A percentile compares a stretch with the other conserved stretches of the same genome.
Conservation (phyloP, 2,888 invertebrate species). For the Caenorhabditis macrosperma region DNA sequence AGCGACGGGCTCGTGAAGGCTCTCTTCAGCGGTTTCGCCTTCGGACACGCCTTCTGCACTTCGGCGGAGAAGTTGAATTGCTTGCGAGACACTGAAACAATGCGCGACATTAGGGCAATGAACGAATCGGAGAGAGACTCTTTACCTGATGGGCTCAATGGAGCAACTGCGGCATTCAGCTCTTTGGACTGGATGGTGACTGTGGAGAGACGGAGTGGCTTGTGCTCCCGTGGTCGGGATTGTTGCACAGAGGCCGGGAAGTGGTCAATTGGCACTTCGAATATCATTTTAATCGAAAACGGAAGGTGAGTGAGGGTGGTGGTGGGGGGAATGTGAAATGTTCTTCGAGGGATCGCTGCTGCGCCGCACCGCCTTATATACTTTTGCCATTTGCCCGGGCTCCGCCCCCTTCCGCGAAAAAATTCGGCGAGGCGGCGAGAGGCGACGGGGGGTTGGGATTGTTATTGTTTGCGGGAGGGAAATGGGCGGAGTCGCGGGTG, state of each 20-base stretch:
- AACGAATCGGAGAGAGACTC: background rate
- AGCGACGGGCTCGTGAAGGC: conserved; percentile 57
- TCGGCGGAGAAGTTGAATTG: conserved; percentile 51
- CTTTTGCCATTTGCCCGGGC: conserved; percentile 43
- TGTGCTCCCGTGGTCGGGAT: conserved; percentile 32
- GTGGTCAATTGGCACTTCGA: conserved; percentile 63
- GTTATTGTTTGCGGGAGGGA: conserved; percentile 41
- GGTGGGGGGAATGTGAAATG: conserved; percentile 29
- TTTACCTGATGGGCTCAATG: conserved; percentile 59
- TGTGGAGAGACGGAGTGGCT: conserved; percentile 44
- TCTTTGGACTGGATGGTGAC: conserved; percentile 43
- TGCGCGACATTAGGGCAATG: background rate
- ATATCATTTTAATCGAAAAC: conserved; percentile 44
- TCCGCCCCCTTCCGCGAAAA: conserved; percentile 51
- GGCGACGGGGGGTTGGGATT: conserved; percentile 27
- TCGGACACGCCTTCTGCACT: conserved; percentile 23
- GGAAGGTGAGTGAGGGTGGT: background rate
- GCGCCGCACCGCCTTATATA: conserved; percentile 37
- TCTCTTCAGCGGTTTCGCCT: conserved; percentile 55
- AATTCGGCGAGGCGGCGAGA: conserved; percentile 39
- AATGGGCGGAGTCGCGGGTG: conserved; percentile 21
- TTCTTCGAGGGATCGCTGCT: conserved; percentile 40
- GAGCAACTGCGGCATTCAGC: conserved; percentile 43
- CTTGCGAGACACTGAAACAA: conserved; percentile 44
- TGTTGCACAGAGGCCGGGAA: conserved; percentile 44